Evolutionary conservation across 2,797 vertebrate species (phyloP), one percentile per base, ranked within the genome.

Genomic region (Ctenopoma multispine): DNA sequence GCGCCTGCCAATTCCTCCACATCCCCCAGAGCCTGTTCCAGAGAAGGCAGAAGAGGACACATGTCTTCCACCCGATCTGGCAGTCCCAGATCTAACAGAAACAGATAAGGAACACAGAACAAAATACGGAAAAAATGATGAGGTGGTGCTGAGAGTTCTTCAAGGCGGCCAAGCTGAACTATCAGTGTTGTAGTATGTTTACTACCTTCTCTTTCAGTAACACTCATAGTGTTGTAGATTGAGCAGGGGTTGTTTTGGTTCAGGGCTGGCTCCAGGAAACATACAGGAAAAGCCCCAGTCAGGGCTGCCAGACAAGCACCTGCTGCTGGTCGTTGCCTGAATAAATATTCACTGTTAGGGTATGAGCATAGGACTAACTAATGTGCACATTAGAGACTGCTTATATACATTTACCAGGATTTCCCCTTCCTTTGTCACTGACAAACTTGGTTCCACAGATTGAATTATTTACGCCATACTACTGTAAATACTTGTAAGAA

Each of bases 261-360:
- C 36, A 96, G 89, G 53, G 91, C 87, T 14, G 96, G 96, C 91
- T 99, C 97, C 91, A 99, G 91, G 92, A 97, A 98, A 36, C 96
- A 96, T 17, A 97, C 95, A 3, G 97, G 97, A 70, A 99, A 96
- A 54, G 96, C 95, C 47, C 93, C 94, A 14, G 96, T 93, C 77
- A 99, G 93, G 43, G 97, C 96, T 27, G 97, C 95, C 18, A 99
- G 90, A 85, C 97, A 99, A 79, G 96, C 94, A 31, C 97, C 97
- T 24, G 96, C 81, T 4, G 95, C 94, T 34, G 94, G 91, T 40
- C 96, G 91, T 74, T 97, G 96, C 78, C 97, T 99, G 80, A 36
- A 55, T 63, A 1, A 21, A 85, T 59, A 83, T 38, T 3, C 24
- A 55, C 34, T 5, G 18, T 82, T 72, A 84, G 15, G 4, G 20